Conservation (phyloP, 2,888 invertebrate species). For the Lycaena phlaeas region DNA sequence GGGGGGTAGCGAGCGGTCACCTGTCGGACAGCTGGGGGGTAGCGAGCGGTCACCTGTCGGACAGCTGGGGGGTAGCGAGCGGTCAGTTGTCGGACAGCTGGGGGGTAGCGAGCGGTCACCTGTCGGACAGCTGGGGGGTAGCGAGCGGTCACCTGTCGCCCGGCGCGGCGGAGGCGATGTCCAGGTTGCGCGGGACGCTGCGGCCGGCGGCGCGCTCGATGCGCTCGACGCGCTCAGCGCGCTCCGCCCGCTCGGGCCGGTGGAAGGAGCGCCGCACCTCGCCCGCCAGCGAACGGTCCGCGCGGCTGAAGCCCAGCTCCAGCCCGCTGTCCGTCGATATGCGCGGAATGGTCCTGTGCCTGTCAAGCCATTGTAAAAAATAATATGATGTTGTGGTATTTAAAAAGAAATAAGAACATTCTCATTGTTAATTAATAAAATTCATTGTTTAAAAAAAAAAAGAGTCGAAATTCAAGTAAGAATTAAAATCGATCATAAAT, state of each 20-base stretch:
- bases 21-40: not conserved
- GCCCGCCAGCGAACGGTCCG: slow-evolving; percentile 39
- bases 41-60: not conserved
- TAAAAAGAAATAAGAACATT: too few species aligned
- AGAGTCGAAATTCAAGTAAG: too few species aligned
- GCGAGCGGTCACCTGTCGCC: slow-evolving; percentile 12
- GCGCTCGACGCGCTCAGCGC: slow-evolving; percentile 35
- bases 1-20: not conserved
- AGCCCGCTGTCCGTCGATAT: slow-evolving; percentile 36
- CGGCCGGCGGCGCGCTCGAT: slow-evolving; percentile 46
- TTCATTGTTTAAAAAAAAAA: too few species aligned
- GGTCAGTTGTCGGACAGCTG: not conserved
- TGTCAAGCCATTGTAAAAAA: too few species aligned
- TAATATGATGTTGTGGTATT: too few species aligned
- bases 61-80: not conserved
- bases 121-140: too few species aligned
- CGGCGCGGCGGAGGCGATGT: slow-evolving; percentile 38
- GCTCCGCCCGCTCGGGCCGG: slow-evolving; percentile 28
- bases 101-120: not conserved
- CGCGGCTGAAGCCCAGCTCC: slow-evolving; percentile 33
- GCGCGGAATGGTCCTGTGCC: slow-evolving; percentile 65
- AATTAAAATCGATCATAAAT: too few species aligned
- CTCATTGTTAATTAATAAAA: too few species aligned
- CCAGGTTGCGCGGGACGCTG: slow-evolving; percentile 70
- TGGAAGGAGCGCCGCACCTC: slow-evolving; percentile 64